Evolutionary conservation across 2,888 invertebrate genomes (phyloP).

Genomic region (Pyrocoelia pectoralis): DNA sequence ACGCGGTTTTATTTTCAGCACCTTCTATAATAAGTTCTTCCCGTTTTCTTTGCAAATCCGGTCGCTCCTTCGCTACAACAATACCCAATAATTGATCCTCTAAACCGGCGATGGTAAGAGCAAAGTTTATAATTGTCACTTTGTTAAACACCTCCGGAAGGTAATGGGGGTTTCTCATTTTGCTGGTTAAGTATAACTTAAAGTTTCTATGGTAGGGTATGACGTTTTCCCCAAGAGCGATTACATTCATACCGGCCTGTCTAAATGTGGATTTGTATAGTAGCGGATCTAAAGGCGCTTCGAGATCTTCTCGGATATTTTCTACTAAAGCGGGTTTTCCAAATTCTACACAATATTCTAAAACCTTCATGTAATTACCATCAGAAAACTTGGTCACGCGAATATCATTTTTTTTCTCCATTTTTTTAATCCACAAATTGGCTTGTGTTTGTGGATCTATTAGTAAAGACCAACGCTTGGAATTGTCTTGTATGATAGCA

Average conservation of each 20-base stretch:
- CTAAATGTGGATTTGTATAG: slow-evolving; percentile 77
- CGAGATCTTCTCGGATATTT: slow-evolving; percentile 78
- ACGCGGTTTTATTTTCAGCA: slow-evolving; percentile 80
- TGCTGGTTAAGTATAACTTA: slow-evolving; percentile 82
- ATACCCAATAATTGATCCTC: slow-evolving; percentile 86
- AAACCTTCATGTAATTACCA: slow-evolving; percentile 75
- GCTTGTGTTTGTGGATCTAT: slow-evolving; percentile 89
- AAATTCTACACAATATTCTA: slow-evolving; percentile 78
- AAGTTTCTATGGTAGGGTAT: slow-evolving; percentile 80
- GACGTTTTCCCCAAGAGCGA: slow-evolving; percentile 79
- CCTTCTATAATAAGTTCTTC: slow-evolving; percentile 80
- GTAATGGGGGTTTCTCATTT: slow-evolving; percentile 85
- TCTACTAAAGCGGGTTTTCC: slow-evolving; percentile 82
- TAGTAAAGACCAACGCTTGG: slow-evolving; percentile 80
- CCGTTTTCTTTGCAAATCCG: slow-evolving; percentile 82
- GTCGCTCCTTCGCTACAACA: slow-evolving; percentile 84
- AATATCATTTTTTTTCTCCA: slow-evolving; percentile 77
- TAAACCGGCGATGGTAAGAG: slow-evolving; percentile 81
- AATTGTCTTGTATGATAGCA: slow-evolving; percentile 82
- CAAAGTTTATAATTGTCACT: slow-evolving; percentile 85
- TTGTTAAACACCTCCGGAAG: slow-evolving; percentile 85
- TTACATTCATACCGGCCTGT: slow-evolving; percentile 77
- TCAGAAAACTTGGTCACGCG: slow-evolving; percentile 78
- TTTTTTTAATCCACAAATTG: slow-evolving; percentile 84
- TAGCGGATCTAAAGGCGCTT: slow-evolving; percentile 80